Evolutionary conservation across 2,113 vertebrate species (phyloP).

Genomic region (Heterotilapia buettikoferi): DNA sequence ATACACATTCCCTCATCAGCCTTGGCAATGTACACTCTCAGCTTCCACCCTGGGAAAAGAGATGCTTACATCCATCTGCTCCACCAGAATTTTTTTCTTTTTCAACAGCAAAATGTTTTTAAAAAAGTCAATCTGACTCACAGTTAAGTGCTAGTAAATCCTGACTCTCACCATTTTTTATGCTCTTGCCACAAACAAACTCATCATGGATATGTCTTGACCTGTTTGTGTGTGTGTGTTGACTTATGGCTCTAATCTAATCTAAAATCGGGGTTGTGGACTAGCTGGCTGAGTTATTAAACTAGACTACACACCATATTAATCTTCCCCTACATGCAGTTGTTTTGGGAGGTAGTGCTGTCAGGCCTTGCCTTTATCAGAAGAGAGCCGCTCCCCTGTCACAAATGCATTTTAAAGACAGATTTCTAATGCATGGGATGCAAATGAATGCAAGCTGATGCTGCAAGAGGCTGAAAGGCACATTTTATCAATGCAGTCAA

Average conservation of each 20-base stretch:
- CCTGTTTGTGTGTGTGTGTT: neutral
- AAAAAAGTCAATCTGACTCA: neutral
- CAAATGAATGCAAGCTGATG: neutral
- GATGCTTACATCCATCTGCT: slow-evolving; percentile 22
- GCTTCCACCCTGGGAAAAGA: slow-evolving; percentile 2
- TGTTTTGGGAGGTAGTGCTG: neutral
- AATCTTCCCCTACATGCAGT: neutral
- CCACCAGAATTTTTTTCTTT: neutral
- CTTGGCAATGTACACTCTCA: neutral
- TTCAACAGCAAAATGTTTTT: neutral
- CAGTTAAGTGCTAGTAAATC: neutral
- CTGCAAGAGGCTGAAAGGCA: neutral
- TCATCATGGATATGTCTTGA: neutral
- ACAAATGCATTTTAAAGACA: neutral
- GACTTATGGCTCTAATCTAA: neutral
- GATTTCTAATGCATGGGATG: neutral
- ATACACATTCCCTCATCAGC: neutral
- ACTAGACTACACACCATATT: neutral
- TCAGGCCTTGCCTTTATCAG: neutral
- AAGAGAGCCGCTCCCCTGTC: neutral
- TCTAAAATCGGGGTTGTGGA: slow-evolving; percentile 1
- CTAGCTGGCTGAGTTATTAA: neutral
- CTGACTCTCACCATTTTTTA: neutral
- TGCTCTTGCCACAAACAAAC: neutral
- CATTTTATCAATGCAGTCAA: neutral